These are phyloP conservation scores for Agriopis leucophaearia DNA, from an alignment of 2,888 invertebrate species.

Conservation along the genomic window DNA sequence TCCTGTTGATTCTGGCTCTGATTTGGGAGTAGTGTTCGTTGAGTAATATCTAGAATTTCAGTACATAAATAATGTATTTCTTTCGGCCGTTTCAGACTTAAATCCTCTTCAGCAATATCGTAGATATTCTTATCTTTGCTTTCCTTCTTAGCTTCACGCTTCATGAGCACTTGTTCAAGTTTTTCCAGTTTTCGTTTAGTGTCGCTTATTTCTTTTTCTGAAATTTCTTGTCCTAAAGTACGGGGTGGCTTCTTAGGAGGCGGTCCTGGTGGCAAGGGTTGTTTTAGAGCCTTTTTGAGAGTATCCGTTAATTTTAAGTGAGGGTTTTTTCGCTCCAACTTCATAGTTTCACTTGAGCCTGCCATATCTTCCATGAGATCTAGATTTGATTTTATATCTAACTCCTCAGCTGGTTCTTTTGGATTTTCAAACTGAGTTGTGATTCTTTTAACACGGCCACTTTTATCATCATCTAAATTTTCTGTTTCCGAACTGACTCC, in stretches of 20 bases:
- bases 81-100: slow-evolving; percentile 67
- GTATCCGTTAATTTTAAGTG: slow-evolving; percentile 85
- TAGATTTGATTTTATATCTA: slow-evolving; percentile 59
- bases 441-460: slow-evolving; percentile 63
- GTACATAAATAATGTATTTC: slow-evolving; percentile 84
- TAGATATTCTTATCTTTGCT: slow-evolving; percentile 50
- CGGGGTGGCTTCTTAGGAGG: slow-evolving; percentile 92
- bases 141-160: slow-evolving; percentile 71
- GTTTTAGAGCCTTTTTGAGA: slow-evolving; percentile 88
- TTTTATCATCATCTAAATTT: slow-evolving; percentile 76
- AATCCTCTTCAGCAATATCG: slow-evolving; percentile 51
- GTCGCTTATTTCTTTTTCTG: slow-evolving; percentile 73
- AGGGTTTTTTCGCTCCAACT: slow-evolving; percentile 77
- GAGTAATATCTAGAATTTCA: slow-evolving; percentile 77
- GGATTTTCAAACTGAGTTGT: slow-evolving; percentile 61
- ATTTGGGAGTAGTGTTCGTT: slow-evolving; percentile 65
- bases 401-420: slow-evolving; percentile 43
- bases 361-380: slow-evolving; percentile 69
- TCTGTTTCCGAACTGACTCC: slow-evolving; percentile 84
- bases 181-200: slow-evolving; percentile 89
- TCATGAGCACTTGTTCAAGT: slow-evolving; percentile 86
- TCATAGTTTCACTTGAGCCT: slow-evolving; percentile 77
- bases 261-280: slow-evolving; percentile 89
- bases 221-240: slow-evolving; percentile 79
- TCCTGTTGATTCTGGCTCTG: slow-evolving; percentile 61